Evolutionary conservation across 1,140 invertebrate species (phyloP), one percentile per base, ranked within the genome.

Genomic region (Sitodiplosis mosellana): DNA sequence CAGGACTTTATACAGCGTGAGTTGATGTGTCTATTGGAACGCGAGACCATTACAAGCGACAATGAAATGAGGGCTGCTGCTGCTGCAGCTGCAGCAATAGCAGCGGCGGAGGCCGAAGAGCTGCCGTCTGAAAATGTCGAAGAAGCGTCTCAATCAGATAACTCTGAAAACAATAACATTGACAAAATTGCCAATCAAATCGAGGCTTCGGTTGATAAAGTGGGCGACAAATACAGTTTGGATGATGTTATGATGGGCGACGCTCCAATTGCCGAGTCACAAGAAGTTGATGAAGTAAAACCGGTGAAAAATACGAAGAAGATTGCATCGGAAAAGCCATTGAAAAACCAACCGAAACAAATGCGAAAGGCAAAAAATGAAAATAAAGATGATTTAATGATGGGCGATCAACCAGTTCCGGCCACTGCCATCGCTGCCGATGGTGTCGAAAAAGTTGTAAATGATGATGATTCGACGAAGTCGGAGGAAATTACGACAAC

Each of bases 161-260:
- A 64, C 50, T 61, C 62, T 19, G 61, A 64, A 50, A 59, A 63
- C 49, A 64, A 64, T 45, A 55, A 64, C 40, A 63, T 63, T 20
- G 19, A 33, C 37, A 20, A 10, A 12, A 11, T 18, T 14, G 7
- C 19, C 2, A 33, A 46, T 17, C 11, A 46, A 46, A 37, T 27
- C 20, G 37, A 47, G 19, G 10, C 12, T 17, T n/a, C 20, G 21
- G 20, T 36, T 10, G n/a, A 18, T 15, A 19, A 42, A 44, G 44
- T 45, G 20, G 45, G 46, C 15, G n/a, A 19, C 33, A 33, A 11
- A 22, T 27, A 33, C 18, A 46, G 33, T 40, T 14, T 54, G 33
- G 53, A 56, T 37, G 59, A 62, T 38, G 56, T 63, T 53, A 64
- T 64, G 62, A 56, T 64, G 60, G 60, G 59, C 6, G 61, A 64